Evolutionary conservation across 2,888 invertebrate genomes (phyloP).

Genomic region (Pollenia labialis): DNA sequence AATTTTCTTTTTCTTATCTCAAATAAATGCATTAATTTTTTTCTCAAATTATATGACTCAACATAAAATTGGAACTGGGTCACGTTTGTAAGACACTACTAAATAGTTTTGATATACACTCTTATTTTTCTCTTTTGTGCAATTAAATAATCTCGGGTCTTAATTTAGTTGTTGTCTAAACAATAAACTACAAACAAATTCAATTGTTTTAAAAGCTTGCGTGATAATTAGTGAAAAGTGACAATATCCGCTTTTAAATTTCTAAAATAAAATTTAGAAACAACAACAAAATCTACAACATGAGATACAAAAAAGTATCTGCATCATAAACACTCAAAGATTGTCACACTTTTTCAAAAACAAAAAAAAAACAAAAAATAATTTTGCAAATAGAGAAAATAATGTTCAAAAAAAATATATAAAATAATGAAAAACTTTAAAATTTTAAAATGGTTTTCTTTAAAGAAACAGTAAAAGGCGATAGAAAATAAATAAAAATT

Average conservation of each 20-base stretch:
- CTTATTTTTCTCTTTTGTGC: constrained; percentile 12
- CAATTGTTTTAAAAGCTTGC: constrained; percentile 60
- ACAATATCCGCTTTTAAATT: constrained; percentile 68
- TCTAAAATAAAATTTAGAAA: constrained; percentile 37
- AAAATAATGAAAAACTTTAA: constrained; percentile 1
- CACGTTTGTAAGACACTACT: constrained; percentile 48
- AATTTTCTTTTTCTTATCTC: not conserved
- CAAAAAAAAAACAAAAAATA: not conserved
- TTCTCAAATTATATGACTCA: constrained; percentile 35
- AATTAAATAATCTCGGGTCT: constrained; percentile 52
- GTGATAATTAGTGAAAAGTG: constrained; percentile 69
- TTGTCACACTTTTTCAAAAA: constrained; percentile 45
- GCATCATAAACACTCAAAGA: constrained; percentile 19
- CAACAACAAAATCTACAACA: constrained; percentile 5
- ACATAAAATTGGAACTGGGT: constrained; percentile 45
- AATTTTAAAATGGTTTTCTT: not conserved
- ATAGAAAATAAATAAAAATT: constrained; percentile 12
- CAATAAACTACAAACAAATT: constrained; percentile 70
- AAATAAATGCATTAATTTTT: not conserved
- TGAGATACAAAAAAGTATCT: constrained; percentile 13
- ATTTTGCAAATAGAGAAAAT: constrained; percentile 30
- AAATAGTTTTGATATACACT: not conserved
- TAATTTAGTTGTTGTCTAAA: constrained; percentile 62
- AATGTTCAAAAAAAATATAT: constrained; percentile 1
- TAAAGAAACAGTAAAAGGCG: not conserved